Percentiles rank a stretch among this genome's conserved stretches.
These are phyloP conservation scores for Catamblyrhynchus diadema DNA, from an alignment of 2,797 vertebrate species.

Conservation along the genomic window DNA sequence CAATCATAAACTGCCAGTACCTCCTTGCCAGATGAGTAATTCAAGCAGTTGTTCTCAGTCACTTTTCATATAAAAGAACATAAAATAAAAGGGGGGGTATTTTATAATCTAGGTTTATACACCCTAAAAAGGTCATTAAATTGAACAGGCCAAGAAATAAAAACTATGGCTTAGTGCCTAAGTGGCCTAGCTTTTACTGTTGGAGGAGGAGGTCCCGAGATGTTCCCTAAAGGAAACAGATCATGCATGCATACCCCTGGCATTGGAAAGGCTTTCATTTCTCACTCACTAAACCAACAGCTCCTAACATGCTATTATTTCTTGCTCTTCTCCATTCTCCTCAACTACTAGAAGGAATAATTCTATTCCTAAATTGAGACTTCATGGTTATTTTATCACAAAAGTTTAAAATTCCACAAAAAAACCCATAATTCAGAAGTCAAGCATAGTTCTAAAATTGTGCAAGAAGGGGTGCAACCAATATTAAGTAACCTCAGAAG, in stretches of 20 bases:
- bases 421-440: neutral
- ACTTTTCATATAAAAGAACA: neutral
- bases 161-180: neutral
- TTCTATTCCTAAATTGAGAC: neutral
- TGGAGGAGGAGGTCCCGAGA: neutral
- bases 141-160: neutral
- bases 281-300: neutral
- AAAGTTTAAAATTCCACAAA: neutral
- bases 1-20: neutral
- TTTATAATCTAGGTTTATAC: neutral
- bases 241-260: rapidly evolving
- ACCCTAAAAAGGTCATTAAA: neutral
- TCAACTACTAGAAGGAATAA: neutral
- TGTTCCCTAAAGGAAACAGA: neutral
- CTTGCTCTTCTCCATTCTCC: neutral
- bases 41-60: neutral
- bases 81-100: neutral
- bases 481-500: neutral
- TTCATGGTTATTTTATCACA: neutral
- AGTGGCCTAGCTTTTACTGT: neutral
- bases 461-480: neutral
- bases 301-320: neutral
- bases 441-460: neutral
- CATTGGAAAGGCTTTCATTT: neutral
- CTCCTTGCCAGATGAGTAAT: neutral